Base-by-base conservation (phyloP, 2,888 invertebrate genomes). In the Glaucopsyche alexis region DNA sequence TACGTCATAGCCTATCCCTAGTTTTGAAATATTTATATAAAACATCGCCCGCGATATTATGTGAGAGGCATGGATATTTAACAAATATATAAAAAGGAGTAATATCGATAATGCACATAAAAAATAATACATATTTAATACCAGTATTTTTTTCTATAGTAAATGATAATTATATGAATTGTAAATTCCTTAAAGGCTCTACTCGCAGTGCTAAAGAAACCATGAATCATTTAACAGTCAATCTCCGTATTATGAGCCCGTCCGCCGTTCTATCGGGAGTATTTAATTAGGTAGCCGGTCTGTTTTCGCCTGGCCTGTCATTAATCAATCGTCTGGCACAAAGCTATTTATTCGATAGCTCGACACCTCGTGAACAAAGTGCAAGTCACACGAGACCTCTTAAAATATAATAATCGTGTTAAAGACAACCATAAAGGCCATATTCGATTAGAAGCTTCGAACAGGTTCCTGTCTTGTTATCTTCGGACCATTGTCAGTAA, bases 361-460 rank as follows among this genome's bases (percentile, higher is more conserved):
- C 88, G 87, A 90, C 89, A 90, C 91, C 87, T 90, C 85, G 79
- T 83, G 82, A 83, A 79, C 69, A 69, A 90, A 89, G 80, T 90
- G 93, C 92, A 91, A 93, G 93, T 93, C 93, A 93, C 85, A 91
- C 78, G 83, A 80, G 83, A 82, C 87, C 88, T 91, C 87, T 91
- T 91, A 90, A 90, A 92, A 90, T 90, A 90, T 92, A 91, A 92
- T 91, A 93, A 92, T 92, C 89, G 89, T 90, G 93, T 91, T 92
- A 92, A 93, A 92, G 87, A 88, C 86, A 85, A 85, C 87, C 85
- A 90, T 88, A 92, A 91, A 91, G 90, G 86, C 90, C 88, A 88
- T 89, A 89, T 90, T 90, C 91, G 91, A 88, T 91, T 90, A 89
- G 84, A 85, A 74, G 81, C 87, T 88, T 90, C 88, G 88, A 91